Base-by-base conservation (phyloP, 2,888 invertebrate genomes). In the Diarsia dahlii region DNA sequence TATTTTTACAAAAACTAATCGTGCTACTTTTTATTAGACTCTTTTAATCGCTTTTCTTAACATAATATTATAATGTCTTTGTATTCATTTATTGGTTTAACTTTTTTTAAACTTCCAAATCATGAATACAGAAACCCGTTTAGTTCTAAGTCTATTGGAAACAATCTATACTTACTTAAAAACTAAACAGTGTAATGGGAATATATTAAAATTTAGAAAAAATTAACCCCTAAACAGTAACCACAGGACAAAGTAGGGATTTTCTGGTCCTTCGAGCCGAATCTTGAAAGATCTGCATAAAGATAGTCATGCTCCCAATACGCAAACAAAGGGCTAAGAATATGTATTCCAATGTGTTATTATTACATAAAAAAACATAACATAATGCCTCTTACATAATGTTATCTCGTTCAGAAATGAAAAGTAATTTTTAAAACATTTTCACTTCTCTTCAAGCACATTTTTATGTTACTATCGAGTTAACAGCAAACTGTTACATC, bases 381-480 rank as follows among this genome's bases (percentile, higher is more conserved):
- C 48, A 71, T 64, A 84, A 74, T 52, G 73, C 80, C 74, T 76
- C 78, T 91, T 90, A 85, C 84, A 87, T 89, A 89, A 92, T 81
- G 67, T 84, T 82, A 82, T 77, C 63, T 83, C 74, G 69, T 78
- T 83, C 76, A 58, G 75, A 52, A 74, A 79, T 77, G 79, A 80
- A 72, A 71, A 77, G 82, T 75, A 81, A 79, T 71, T 76, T 76
- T 63, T 23, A 52, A 56, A 85, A 80, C 50, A 84, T 88, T 91
- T 91, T 91, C 90, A 88, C 90, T 91, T 91, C 87, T 81, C 65
- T 80, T 74, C 67, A 69, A 88, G 89, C 80, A 87, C 78, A 73
- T 78, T 80, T 81, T 85, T 85, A 84, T 84, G 86, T 84, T 83
- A 86, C 84, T 83, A 85, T 58, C 34, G 39, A 65, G 20, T 76